Base-by-base conservation (phyloP, 2,797 vertebrate species). In the Yasuhikotakia modesta region DNA sequence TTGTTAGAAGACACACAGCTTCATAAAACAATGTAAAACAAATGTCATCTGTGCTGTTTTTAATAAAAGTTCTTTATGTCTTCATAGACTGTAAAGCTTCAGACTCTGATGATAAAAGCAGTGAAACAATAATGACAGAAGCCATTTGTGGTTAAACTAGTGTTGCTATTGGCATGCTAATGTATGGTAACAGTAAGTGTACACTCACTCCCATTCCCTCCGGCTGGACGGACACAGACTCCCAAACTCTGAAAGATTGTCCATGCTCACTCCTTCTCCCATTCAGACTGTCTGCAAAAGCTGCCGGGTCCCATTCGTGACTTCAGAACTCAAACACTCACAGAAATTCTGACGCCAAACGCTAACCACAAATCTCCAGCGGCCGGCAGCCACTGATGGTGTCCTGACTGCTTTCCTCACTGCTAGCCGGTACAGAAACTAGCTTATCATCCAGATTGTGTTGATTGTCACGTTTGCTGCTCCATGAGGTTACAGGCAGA, bases 161-260 rank as follows among this genome's bases (percentile, higher is more conserved):
- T n/a, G n/a, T n/a, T n/a, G n/a, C 13, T 17, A 13, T 66, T 39
- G 21, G 84, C n/a, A n/a, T n/a, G n/a, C n/a, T n/a, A n/a, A n/a
- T n/a, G n/a, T n/a, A n/a, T n/a, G n/a, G n/a, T n/a, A n/a, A n/a
- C n/a, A n/a, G n/a, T n/a, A n/a, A n/a, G n/a, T n/a, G n/a, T n/a
- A n/a, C n/a, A 94, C 94, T 93, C 76, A 94, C 94, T 94, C 94
- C 94, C 94, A 94, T 85, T 94, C 93, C 81, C 89, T 88, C 85
- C 45, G 87, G 79, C 84, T 84, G 80, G 93, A 90, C 3, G 92
- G 91, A 90, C 93, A 93, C 77, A 91, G 86, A 79, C 89, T 88
- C 61, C 91, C 88, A 79, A 94, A 94, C 85, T 94, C 92, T 14
- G 89, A 90, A 81, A 93, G 90, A 87, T 92, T 93, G 89, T 94